Evolutionary conservation across 2,888 invertebrate genomes (phyloP).

Genomic region (Cephus pygmeus): DNA sequence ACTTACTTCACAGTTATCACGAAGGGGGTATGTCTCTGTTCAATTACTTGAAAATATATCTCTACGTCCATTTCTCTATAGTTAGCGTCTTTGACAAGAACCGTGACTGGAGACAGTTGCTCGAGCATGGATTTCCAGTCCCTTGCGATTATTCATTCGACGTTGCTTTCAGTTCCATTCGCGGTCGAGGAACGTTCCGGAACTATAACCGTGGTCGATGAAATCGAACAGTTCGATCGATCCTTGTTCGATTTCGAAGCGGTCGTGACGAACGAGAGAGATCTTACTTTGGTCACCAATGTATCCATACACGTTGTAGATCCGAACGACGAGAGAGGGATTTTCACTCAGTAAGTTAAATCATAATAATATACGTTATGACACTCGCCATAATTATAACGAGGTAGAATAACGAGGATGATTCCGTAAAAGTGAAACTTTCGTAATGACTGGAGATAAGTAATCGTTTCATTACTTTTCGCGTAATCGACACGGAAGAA

Average conservation of each 20-base stretch:
- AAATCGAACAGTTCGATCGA: constrained; percentile 76
- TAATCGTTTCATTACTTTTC: neutral
- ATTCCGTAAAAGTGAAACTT: constrained; percentile 8
- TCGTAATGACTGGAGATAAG: neutral
- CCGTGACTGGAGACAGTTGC: neutral
- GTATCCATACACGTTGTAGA: constrained; percentile 87
- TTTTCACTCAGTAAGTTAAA: constrained; percentile 73
- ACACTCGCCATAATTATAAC: neutral
- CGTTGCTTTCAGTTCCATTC: constrained; percentile 79
- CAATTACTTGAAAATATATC: neutral
- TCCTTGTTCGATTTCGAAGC: constrained; percentile 85
- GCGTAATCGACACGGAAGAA: constrained; percentile 2
- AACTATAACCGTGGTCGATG: constrained; percentile 85
- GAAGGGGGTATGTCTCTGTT: constrained; percentile 75
- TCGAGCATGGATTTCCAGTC: neutral
- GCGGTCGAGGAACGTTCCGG: constrained; percentile 90
- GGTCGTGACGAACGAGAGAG: constrained; percentile 75
- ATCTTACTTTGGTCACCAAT: constrained; percentile 81
- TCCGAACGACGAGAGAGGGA: constrained; percentile 77
- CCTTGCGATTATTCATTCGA: neutral
- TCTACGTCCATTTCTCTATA: neutral
- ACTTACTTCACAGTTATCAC: constrained; percentile 84
- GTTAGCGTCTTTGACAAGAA: neutral
- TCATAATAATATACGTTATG: neutral
- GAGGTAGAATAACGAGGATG: neutral